These are phyloP conservation scores for Mesorhabditis spiculigera DNA, from an alignment of 2,888 invertebrate genomes.

Conservation along the genomic window DNA sequence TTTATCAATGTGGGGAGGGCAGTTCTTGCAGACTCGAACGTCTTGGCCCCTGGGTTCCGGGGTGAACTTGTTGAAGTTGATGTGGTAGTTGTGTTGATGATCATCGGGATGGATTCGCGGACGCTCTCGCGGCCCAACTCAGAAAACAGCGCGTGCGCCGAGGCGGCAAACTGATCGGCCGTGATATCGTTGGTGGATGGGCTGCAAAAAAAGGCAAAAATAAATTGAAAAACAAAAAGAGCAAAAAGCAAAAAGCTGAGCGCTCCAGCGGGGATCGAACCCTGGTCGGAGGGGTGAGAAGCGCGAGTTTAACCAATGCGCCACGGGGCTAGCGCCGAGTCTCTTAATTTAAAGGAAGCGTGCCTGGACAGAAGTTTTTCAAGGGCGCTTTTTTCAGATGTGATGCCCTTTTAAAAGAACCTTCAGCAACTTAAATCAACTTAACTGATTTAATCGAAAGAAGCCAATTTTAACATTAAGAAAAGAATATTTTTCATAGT, in stretches of 20 bases:
- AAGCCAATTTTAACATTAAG: not conserved
- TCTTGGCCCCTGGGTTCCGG: not conserved
- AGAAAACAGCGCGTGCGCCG: constrained; percentile 42
- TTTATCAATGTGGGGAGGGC: not conserved
- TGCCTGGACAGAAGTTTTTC: no score
- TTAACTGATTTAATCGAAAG: not conserved
- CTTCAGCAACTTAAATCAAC: no score
- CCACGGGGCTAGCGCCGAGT: no score
- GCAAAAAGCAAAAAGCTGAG: not conserved
- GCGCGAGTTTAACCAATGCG: no score
- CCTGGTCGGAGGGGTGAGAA: no score
- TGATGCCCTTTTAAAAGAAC: no score
- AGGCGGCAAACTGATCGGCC: constrained; percentile 17
- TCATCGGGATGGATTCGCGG: constrained; percentile 11
- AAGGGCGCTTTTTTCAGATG: no score
- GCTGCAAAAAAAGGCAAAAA: not conserved
- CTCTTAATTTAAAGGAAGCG: no score
- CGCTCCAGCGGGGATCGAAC: not conserved
- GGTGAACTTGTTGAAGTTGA: not conserved
- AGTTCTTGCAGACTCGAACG: not conserved
- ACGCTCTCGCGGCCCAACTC: constrained; percentile 28
- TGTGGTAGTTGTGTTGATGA: constrained; percentile 11
- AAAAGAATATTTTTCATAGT: not conserved
- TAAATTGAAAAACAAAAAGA: constrained; percentile 7
- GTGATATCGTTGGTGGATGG: constrained; percentile 5